Percentiles rank a stretch among this genome's conserved stretches.
phyloP scores from a whole-genome alignment of 2,888 invertebrate genomes.

The Athrips mouffetella region DNA sequence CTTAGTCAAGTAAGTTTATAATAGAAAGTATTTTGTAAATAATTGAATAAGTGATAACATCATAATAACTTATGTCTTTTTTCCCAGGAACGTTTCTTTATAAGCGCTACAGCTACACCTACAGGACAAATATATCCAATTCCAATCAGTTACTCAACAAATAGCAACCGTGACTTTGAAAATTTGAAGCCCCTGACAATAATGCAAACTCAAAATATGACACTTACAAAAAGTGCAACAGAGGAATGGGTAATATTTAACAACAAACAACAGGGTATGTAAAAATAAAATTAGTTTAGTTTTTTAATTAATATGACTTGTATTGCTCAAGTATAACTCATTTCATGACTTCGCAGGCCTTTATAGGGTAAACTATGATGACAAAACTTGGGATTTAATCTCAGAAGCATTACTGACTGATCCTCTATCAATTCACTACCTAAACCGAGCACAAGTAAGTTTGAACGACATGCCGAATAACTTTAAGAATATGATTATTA shows the following conservation, averaged over 20 bases:
- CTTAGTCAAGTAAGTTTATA: slow-evolving; percentile 58
- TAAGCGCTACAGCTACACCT: slow-evolving; percentile 51
- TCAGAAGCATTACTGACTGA: slow-evolving; percentile 49
- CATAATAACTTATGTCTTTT: background rate
- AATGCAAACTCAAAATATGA: slow-evolving; percentile 58
- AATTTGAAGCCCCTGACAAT: slow-evolving; percentile 58
- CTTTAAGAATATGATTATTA: too few species aligned
- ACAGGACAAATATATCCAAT: slow-evolving; percentile 60
- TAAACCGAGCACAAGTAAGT: slow-evolving; percentile 85
- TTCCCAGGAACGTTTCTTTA: slow-evolving; percentile 75
- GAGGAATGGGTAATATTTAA: slow-evolving; percentile 82
- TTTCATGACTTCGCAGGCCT: slow-evolving; percentile 63
- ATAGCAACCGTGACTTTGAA: slow-evolving; percentile 49
- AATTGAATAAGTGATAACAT: background rate
- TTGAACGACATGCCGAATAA: too few species aligned
- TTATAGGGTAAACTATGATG: slow-evolving; percentile 83
- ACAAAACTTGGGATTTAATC: slow-evolving; percentile 75
- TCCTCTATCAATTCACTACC: slow-evolving; percentile 74
- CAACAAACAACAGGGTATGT: slow-evolving; percentile 80
- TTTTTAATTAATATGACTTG: background rate
- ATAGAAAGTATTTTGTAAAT: background rate
- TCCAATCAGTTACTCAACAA: slow-evolving; percentile 61
- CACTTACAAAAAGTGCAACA: slow-evolving; percentile 39
- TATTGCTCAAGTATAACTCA: background rate
- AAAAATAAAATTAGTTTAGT: background rate